These are phyloP conservation scores for Oenanthe melanoleuca DNA, from an alignment of 2,113 vertebrate species.

Conservation along the genomic window DNA sequence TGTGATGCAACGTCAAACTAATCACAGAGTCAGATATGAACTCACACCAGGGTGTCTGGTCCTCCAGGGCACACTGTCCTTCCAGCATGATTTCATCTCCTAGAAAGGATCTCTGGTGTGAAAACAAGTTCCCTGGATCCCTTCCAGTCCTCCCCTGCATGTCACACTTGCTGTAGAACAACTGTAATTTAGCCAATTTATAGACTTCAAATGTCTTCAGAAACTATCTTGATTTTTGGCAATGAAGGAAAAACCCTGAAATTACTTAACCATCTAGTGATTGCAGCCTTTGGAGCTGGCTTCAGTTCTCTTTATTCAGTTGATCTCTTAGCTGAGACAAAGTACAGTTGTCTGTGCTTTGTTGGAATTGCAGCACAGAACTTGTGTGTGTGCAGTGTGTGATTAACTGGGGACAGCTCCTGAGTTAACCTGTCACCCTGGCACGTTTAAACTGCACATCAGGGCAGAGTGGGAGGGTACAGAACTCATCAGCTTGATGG, in stretches of 20 bases:
- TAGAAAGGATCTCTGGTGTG: not conserved
- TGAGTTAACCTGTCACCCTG: slow-evolving; percentile 3
- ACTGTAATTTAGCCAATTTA: slow-evolving; percentile 38
- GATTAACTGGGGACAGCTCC: slow-evolving; percentile 22
- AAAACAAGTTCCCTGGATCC: slow-evolving; percentile 32
- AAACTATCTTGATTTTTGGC: slow-evolving; percentile 20
- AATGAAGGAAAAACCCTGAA: not conserved
- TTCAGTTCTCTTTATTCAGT: not conserved
- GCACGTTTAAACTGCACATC: not conserved
- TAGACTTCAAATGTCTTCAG: not conserved
- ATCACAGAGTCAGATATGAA: slow-evolving; percentile 17
- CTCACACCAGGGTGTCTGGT: slow-evolving; percentile 20
- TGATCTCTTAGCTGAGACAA: not conserved
- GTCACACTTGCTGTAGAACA: not conserved
- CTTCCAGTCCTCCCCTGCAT: slow-evolving; percentile 2
- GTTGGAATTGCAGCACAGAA: not conserved
- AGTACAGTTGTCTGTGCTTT: not conserved
- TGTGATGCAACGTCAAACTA: not conserved
- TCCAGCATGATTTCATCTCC: slow-evolving; percentile 15
- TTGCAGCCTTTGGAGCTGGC: not conserved
- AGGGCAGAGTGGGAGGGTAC: not conserved
- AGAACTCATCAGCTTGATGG: not conserved
- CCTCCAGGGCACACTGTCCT: slow-evolving; percentile 29
- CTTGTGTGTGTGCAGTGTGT: not conserved
- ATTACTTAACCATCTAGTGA: not conserved